phyloP scores from a whole-genome alignment of 1,140 invertebrate species.

The Asobara japonica region DNA sequence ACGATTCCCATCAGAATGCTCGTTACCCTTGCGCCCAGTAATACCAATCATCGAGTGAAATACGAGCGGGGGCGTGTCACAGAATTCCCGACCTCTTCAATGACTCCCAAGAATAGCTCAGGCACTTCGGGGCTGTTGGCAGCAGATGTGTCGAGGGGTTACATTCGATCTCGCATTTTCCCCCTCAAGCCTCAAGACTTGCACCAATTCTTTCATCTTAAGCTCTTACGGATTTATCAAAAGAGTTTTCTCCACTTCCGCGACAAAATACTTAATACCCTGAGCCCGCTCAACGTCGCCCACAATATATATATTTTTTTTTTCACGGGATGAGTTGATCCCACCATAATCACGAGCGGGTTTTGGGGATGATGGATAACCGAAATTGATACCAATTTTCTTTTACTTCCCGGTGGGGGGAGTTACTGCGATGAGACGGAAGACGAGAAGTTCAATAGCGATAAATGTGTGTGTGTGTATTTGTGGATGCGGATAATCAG shows the following conservation, averaged over 20 bases:
- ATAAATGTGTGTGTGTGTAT: neutral
- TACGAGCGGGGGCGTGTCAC: neutral
- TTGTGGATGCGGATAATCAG: too few species aligned
- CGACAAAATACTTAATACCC: neutral
- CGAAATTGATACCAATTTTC: neutral
- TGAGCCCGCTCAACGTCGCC: neutral
- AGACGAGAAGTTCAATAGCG: too few species aligned
- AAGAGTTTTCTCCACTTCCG: neutral
- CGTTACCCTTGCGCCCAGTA: neutral
- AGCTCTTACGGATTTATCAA: neutral
- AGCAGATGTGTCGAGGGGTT: conserved; percentile 6
- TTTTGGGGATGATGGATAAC: neutral
- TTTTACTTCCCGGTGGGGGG: too few species aligned
- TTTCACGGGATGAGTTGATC: too few species aligned
- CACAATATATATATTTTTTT: neutral
- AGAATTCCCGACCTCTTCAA: conserved; percentile 7
- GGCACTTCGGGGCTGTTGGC: neutral
- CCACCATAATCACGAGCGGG: too few species aligned
- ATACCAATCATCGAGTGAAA: conserved; percentile 3
- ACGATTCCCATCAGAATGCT: neutral
- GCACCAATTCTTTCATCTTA: neutral
- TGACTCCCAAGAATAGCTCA: neutral
- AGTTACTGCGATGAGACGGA: too few species aligned
- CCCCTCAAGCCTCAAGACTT: neutral
- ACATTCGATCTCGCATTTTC: neutral